phyloP scores from a whole-genome alignment of 2,113 vertebrate genomes.

The Cephalopholis sonnerati region DNA sequence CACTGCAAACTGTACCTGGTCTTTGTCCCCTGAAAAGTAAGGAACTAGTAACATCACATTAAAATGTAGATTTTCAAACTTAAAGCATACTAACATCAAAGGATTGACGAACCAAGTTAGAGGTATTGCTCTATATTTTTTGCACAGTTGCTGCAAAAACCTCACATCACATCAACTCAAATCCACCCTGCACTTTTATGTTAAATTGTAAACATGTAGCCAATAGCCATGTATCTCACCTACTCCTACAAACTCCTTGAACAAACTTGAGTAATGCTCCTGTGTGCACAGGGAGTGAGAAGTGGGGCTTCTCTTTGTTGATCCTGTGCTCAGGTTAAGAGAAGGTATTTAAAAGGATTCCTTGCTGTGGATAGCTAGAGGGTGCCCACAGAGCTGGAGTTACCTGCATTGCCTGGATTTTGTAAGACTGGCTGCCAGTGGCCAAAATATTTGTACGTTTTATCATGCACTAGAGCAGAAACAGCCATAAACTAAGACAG shows the following conservation, averaged over 20 bases:
- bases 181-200: neutral
- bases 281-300: slow-evolving; percentile 10
- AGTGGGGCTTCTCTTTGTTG: neutral
- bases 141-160: neutral
- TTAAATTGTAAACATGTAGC: neutral
- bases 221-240: slow-evolving; percentile 1
- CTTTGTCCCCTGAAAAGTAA: neutral
- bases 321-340: slow-evolving; percentile 7
- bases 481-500: slow-evolving; percentile 19
- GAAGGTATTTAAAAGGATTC: neutral
- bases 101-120: neutral
- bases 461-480: slow-evolving; percentile 8
- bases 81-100: slow-evolving; percentile 21
- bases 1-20: slow-evolving; percentile 14
- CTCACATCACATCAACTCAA: neutral
- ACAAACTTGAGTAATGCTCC: neutral
- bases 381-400: neutral
- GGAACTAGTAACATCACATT: neutral
- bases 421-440: neutral
- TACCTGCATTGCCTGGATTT: neutral
- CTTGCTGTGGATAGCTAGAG: neutral
- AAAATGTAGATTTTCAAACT: neutral
- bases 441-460: slow-evolving; percentile 10
- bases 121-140: neutral
- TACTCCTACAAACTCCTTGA: slow-evolving; percentile 29